Base-by-base conservation (phyloP, 1,140 invertebrate genomes). In the Drosophila chauvacae region DNA sequence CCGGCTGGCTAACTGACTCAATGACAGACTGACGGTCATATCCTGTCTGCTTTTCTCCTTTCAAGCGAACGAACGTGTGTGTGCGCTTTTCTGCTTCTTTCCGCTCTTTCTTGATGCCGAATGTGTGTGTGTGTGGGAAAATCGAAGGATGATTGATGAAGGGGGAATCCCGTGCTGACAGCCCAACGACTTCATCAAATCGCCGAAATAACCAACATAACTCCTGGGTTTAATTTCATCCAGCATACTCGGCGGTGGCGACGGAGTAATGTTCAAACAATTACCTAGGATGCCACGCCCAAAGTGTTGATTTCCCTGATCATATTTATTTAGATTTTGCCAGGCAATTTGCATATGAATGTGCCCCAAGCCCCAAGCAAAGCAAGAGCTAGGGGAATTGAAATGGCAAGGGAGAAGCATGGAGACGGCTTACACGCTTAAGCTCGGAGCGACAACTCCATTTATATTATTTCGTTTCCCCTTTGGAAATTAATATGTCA, bases 401-500 rank as follows among this genome's bases (percentile, higher is more conserved):
- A 48, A 28, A 5, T 45, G 57, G 20, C 42, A n/a, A 44, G 50
- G 42, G 39, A 56, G 23, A 18, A 9, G 33, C 63, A 37, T 41
- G 16, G 35, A 58, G 57, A 66, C 59, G 77, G 66, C 71, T 85
- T 64, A 74, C 81, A 56, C 39, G 76, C 81, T 82, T 77, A 78
- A 77, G 58, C 70, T 77, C 39, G 45, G 41, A 68, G 81, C 85
- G 81, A 90, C 85, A 90, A 81, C 85, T 90, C 79, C 81, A 90
- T 90, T 90, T 80, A 77, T 81, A 90, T 90, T 90, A 90, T 90
- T 90, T 90, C 85, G 71, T 90, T 90, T 90, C 78, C 85, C 86
- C 85, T 81, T 90, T 90, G 78, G 86, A 90, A 90, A 90, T 90
- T 90, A 90, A 90, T 90, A 90, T 90, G 85, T 90, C 85, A 90